Base-by-base conservation (phyloP, 2,888 invertebrate species). In the Calameuta idolon region DNA sequence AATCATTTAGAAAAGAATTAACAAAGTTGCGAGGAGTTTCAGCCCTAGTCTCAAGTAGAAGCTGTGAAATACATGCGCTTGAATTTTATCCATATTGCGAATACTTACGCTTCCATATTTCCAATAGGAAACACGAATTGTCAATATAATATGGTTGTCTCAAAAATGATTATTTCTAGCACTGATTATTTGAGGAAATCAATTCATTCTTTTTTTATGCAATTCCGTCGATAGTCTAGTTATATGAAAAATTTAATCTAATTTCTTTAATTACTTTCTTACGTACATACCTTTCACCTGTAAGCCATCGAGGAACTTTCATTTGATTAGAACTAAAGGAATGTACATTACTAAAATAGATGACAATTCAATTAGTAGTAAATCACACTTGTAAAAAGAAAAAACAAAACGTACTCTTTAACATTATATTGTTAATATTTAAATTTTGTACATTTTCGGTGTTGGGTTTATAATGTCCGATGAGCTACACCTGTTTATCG, bases 361-460 rank as follows among this genome's bases (percentile, higher is more conserved):
- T 80, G 82, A 82, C 79, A 80, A 85, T 84, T 85, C 84, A 83
- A 83, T 87, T 87, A 85, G 83, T 81, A 80, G 83, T 87, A 86
- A 82, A 84, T 83, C 79, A 81, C 82, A 85, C 83, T 80, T 89
- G 87, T 89, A 88, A 85, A 89, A 89, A 89, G 84, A 83, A 83
- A 88, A 85, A 89, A 89, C 89, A 84, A 83, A 83, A 83, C 83
- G 77, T 86, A 85, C 83, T 83, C 83, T 84, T 86, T 83, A 84
- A 86, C 81, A 79, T 81, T 81, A 81, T 80, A 82, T 83, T 87
- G 84, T 88, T 85, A 82, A 85, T 88, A 86, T 87, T 87, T 84
- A 84, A 88, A 84, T 86, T 87, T 87, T 89, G 87, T 88, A 89
- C 82, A 89, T 89, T 89, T 87, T 84, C 84, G 85, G 83, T 85